Conservation (phyloP, 2,797 vertebrate species). For the Phoebastria nigripes region DNA sequence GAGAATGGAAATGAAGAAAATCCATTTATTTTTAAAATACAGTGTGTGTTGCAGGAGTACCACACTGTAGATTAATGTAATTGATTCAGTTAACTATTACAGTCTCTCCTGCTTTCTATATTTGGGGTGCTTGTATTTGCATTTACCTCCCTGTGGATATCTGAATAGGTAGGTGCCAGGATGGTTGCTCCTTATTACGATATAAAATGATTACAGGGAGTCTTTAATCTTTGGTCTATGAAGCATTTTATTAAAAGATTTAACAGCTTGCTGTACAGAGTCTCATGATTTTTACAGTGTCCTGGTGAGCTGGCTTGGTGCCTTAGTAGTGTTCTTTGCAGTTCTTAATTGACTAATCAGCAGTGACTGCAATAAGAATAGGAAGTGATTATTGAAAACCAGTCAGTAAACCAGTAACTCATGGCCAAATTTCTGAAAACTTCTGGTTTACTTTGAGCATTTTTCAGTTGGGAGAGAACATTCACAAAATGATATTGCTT, state of each 20-base stretch:
- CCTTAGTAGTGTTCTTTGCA: background rate
- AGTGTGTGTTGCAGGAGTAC: background rate
- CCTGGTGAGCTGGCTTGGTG: background rate
- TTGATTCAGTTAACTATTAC: background rate
- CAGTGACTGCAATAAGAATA: background rate
- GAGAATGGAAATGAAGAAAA: background rate
- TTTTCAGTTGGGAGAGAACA: background rate
- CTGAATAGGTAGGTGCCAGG: background rate
- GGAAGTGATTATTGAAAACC: background rate
- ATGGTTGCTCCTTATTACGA: background rate
- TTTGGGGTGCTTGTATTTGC: background rate
- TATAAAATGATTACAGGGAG: background rate
- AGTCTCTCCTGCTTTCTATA: background rate
- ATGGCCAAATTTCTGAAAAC: background rate
- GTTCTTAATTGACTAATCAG: background rate
- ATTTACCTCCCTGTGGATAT: background rate
- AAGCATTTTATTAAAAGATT: slow-evolving; percentile 24
- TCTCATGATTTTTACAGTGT: background rate
- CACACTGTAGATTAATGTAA: background rate
- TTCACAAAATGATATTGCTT: background rate
- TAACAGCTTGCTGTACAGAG: background rate
- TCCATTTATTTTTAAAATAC: background rate
- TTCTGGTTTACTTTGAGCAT: background rate
- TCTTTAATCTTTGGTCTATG: background rate
- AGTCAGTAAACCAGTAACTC: background rate